These are phyloP conservation scores for Ochlodes sylvanus DNA, from an alignment of 2,888 invertebrate genomes.

Conservation along the genomic window DNA sequence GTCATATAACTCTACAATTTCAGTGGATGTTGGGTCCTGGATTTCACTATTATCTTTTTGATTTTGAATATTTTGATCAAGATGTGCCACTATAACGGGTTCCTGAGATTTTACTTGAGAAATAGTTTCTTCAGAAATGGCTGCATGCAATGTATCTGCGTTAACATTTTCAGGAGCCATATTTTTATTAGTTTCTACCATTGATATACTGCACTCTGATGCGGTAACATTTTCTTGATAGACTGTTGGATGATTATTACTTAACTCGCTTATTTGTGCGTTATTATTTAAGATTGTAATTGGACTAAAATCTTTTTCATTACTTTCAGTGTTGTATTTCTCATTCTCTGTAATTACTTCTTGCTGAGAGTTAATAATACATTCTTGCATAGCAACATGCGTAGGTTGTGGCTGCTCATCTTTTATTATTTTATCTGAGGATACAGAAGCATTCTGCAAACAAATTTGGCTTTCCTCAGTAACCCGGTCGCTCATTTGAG, in stretches of 20 bases:
- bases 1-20: conserved; percentile 1
- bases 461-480: background rate
- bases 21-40: background rate
- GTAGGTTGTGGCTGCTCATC: background rate
- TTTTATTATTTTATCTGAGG: background rate
- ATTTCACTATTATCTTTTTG: conserved; percentile 1
- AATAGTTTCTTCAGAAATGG: background rate
- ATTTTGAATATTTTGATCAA: background rate
- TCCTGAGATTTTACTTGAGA: background rate
- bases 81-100: background rate
- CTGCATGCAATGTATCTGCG: background rate
- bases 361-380: background rate
- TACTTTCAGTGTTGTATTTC: conserved; percentile 26
- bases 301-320: conserved; percentile 18
- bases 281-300: conserved; percentile 16
- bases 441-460: background rate
- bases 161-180: background rate
- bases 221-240: background rate
- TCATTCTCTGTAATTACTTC: conserved; percentile 12
- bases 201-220: background rate
- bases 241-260: background rate
- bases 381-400: background rate
- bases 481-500: background rate
- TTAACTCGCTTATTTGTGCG: background rate
- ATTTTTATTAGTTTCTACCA: background rate